Percentiles rank a stretch among this genome's conserved stretches.
phyloP scores from a whole-genome alignment of 2,797 vertebrate species.

The Neomorphus geoffroyi region DNA sequence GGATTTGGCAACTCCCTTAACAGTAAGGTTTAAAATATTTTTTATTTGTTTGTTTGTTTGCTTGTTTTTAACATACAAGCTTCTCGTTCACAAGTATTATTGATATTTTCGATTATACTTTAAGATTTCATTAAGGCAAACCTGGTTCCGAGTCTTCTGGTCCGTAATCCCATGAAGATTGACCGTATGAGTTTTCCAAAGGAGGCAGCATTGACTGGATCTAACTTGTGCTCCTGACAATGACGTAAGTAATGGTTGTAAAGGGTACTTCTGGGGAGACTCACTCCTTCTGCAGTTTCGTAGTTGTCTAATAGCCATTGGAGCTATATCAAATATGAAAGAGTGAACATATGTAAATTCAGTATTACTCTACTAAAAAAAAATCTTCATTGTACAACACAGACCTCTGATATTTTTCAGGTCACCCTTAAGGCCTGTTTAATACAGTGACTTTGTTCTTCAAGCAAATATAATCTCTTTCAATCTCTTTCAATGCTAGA shows the following conservation, averaged over 20 bases:
- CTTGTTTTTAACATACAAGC: neutral
- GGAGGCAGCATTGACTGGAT: constrained; percentile 85
- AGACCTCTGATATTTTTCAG: neutral
- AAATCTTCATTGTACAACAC: neutral
- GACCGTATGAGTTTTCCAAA: constrained; percentile 86
- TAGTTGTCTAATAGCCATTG: constrained; percentile 86
- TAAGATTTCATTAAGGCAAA: constrained; percentile 28
- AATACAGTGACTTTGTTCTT: neutral
- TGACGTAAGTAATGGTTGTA: constrained; percentile 87
- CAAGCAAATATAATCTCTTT: neutral
- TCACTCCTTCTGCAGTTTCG: constrained; percentile 85
- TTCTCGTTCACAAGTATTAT: neutral
- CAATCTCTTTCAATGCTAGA: neutral
- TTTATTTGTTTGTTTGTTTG: neutral
- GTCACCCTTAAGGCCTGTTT: neutral
- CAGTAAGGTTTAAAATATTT: neutral
- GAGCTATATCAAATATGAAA: constrained; percentile 73
- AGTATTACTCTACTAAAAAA: constrained; percentile 39
- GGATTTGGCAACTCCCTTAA: neutral
- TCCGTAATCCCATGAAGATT: constrained; percentile 84
- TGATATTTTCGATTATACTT: neutral
- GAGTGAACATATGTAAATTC: constrained; percentile 50
- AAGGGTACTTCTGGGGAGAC: constrained; percentile 83
- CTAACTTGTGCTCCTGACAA: constrained; percentile 85
- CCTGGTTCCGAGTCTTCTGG: constrained; percentile 81